phyloP scores from a whole-genome alignment of 2,888 invertebrate species.

The Dermolepida albohirtum region DNA sequence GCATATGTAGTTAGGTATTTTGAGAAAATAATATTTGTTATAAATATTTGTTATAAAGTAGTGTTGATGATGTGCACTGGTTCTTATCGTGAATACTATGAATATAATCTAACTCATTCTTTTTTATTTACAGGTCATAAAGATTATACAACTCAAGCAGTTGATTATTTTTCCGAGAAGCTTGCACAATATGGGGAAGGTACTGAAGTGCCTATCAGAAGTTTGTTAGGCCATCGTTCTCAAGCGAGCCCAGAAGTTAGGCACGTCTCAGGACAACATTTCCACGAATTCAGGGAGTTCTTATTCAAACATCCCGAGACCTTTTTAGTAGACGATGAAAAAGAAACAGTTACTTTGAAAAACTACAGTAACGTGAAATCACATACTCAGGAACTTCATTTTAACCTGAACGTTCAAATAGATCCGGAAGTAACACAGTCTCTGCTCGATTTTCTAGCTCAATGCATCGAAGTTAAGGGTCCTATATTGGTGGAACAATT shows the following conservation, averaged over 20 bases:
- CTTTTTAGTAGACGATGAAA: slow-evolving; percentile 86
- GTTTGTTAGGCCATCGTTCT: slow-evolving; percentile 94
- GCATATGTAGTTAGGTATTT: too few species aligned
- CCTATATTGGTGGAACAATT: slow-evolving; percentile 89
- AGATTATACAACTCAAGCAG: slow-evolving; percentile 96
- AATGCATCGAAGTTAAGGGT: slow-evolving; percentile 79
- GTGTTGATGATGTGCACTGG: too few species aligned
- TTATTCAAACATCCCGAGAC: slow-evolving; percentile 85
- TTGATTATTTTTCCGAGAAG: slow-evolving; percentile 96
- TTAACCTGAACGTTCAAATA: slow-evolving; percentile 81
- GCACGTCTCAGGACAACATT: slow-evolving; percentile 94
- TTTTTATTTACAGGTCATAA: slow-evolving; percentile 70
- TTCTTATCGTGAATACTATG: too few species aligned
- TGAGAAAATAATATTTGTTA: too few species aligned
- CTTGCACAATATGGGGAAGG: slow-evolving; percentile 95
- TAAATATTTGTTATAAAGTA: too few species aligned
- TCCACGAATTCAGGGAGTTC: slow-evolving; percentile 92
- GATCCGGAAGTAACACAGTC: slow-evolving; percentile 87
- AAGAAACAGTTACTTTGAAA: slow-evolving; percentile 81
- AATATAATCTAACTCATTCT: background rate
- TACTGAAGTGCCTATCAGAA: slow-evolving; percentile 96
- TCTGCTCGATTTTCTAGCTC: slow-evolving; percentile 83
- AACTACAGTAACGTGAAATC: slow-evolving; percentile 63
- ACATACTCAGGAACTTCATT: slow-evolving; percentile 75
- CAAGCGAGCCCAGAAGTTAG: slow-evolving; percentile 97